Base-by-base conservation (phyloP, 2,888 invertebrate species). In the Hydrotaea cyrtoneurina region DNA sequence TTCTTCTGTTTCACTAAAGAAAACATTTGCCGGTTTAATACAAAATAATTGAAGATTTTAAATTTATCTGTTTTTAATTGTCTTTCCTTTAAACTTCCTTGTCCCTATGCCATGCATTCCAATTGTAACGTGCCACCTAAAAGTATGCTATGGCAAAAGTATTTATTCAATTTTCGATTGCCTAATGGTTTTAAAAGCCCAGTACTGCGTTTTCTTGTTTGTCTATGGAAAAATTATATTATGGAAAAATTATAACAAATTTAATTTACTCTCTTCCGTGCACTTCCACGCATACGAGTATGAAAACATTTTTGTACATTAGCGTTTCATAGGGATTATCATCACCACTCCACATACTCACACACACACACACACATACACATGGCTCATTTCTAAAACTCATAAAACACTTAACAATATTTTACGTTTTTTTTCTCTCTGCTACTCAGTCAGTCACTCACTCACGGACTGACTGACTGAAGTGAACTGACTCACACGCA, bases 241-340 rank as follows among this genome's bases (percentile, higher is more conserved):
- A 69, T 46, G 59, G 5, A 72, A 53, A 82, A 82, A 78, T 77
- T 78, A 85, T 83, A 74, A 80, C 64, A 85, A 85, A 85, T 85
- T 85, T 75, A 85, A 85, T 85, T 85, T 85, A 76, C 75, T 82
- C 64, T 39, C 31, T 2, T 7, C 17, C 62, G 31, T 7, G 80
- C 78, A 72, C 75, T 85, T 66, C 31, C 53, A 39, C 66, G 43
- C 26, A 74, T 75, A 75, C 71, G 64, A 85, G 62, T 21, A n/a
- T n/a, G n/a, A n/a, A n/a, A n/a, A 74, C 64, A 75, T 71, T 75
- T 77, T 79, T 79, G 59, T 76, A 73, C 74, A 82, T 85, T 82
- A 77, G 79, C 82, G 80, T 78, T 77, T 76, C 31, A n/a, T 39
- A 78, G 76, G 85, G 82, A 79, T 85, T 85, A 82, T 1, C 59